Base-by-base conservation (phyloP, 23 tunicate species). In the Halocynthia aurantium region DNA sequence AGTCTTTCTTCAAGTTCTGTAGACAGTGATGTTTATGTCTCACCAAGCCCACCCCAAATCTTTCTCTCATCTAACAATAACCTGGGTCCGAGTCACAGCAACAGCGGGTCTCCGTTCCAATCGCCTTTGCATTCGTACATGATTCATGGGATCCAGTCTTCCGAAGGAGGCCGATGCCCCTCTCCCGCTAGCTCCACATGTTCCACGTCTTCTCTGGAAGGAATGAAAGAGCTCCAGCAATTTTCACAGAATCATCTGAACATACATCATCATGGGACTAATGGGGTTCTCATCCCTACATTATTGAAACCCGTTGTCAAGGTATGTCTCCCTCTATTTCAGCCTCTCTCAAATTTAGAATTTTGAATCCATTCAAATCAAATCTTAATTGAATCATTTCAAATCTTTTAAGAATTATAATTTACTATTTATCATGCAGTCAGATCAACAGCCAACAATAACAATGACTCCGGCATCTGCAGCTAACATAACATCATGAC, bases 101-200 rank as follows among this genome's bases (percentile, higher is more conserved):
- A n/a, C n/a, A n/a, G 50, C 20, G 78, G 62, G 40, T 74, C 78
- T n/a, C 62, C 78, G 62, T 74, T 74, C 64, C 78, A 74, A 50
- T 74, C 63, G 10, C 78, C 78, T 8, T 64, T 74, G 55, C 78
- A 74, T 18, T 9, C 70, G 19, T 20, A 65, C 31, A 74, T 54
- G 64, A 74, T 64, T 22, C 49, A 54, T 56, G 78, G 62, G 64
- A 54, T 20, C 56, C 78, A 55, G 10, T 31, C 44, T 31, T 31
- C 44, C 44, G 78, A 82, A 8, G 13, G 67, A 13, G 63, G 19
- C n/a, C 81, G 94, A 0, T 83, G 76, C 18, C 71, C 78, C 21
- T 89, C 96, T 22, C 96, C 96, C 44, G 84, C 96, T 7, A 83
- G 83, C 52, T 89, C 96, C 22, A 89, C 96, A 7, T 89, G 96